A percentile compares a stretch with the other conserved stretches of the same genome.
These are phyloP conservation scores for Parasteatoda tepidariorum DNA, from an alignment of 1,140 invertebrate species.

Conservation along the genomic window DNA sequence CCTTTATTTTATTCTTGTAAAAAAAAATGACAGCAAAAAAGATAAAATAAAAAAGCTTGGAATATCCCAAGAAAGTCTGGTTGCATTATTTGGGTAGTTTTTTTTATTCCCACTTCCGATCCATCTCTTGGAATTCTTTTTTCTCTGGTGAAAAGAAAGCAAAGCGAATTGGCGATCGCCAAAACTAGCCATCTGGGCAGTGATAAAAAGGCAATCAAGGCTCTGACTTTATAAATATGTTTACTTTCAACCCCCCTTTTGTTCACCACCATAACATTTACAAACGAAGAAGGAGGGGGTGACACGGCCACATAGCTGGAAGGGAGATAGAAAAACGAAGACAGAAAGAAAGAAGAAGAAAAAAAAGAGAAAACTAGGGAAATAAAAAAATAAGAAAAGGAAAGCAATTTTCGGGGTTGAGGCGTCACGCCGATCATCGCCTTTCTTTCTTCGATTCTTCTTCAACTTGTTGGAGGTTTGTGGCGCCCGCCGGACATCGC, in stretches of 20 bases:
- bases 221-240: constrained; percentile 55
- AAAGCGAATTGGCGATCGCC: constrained; percentile 32
- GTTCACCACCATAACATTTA: constrained; percentile 32
- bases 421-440: constrained; percentile 56
- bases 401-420: constrained; percentile 52
- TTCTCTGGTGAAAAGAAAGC: background rate
- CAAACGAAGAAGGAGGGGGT: constrained; percentile 21
- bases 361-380: constrained; percentile 3
- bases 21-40: background rate
- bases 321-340: constrained; percentile 15
- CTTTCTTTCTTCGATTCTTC: constrained; percentile 55
- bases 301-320: constrained; percentile 30
- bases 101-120: background rate
- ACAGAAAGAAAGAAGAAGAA: constrained; percentile 7
- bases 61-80: background rate
- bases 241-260: constrained; percentile 37
- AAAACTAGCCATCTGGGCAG: constrained; percentile 42
- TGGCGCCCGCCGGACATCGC: constrained; percentile 48
- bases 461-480: constrained; percentile 38
- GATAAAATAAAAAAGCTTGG: background rate
- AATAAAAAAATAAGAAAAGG: constrained; percentile 19
- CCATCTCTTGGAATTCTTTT: background rate
- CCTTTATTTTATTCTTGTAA: background rate
- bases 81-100: background rate
- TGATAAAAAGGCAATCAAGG: constrained; percentile 55